Evolutionary conservation across 2,888 invertebrate species (phyloP), one percentile per base, ranked within the genome.

Genomic region (Acholoe squamosa): DNA sequence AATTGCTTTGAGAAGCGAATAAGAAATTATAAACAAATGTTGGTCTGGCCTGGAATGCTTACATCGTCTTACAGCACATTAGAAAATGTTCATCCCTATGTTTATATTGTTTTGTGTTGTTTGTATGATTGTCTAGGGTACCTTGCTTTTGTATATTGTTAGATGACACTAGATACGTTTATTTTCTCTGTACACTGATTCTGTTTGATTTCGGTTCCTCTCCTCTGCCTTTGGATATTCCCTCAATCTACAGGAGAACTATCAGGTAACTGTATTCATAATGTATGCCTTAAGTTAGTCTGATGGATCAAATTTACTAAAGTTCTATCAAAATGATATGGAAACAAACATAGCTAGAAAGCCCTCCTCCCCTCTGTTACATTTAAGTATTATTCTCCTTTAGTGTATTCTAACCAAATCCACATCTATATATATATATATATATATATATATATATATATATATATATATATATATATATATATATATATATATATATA

Each of bases 101-200:
- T 76, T 71, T 76, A 25, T 31, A 14, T 25, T 76, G 76, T 80
- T 80, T 80, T 80, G 33, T 80, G 33, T 80, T 19, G 33, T 43
- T 31, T 80, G 80, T 80, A 34, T 43, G 16, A 22, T n/a, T n/a
- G 34, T 34, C 71, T 61, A 61, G 71, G 12, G 71, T 71, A 71
- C 28, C 28, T 71, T 1, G 0, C 1, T n/a, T 71, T 71, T 25
- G 25, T 14, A 71, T 28, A 22, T 28, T 43, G 0, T 0, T 80
- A 80, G 80, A 71, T 25, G 43, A 80, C 80, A 80, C 43, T 80
- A 80, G 80, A 80, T 34, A 80, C 22, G 33, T 80, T 33, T 33
- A 22, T 76, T 80, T 80, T 43, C 80, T 80, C 80, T 80, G 80
- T 80, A 80, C 80, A 80, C 80, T 80, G 34, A 80, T 80, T 80